Evolutionary conservation across 2,113 vertebrate genomes (phyloP), one percentile per base, ranked within the genome.

Genomic region (Thinocorus orbignyianus): DNA sequence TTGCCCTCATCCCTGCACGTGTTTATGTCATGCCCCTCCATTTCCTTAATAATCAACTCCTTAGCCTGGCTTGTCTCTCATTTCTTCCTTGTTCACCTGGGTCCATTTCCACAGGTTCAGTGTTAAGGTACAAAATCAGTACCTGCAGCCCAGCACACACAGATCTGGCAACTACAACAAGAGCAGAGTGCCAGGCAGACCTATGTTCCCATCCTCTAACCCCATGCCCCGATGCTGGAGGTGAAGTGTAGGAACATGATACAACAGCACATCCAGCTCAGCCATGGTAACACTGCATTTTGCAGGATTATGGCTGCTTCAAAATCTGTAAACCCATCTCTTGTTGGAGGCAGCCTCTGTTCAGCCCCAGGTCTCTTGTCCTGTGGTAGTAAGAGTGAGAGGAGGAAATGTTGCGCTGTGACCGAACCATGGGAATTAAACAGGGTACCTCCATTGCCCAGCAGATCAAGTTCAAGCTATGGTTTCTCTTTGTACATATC

Each of bases 201-300:
- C 37, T 7, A 1, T 18, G 33, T 13, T 46, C 25, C 28, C 39
- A 31, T 70, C 26, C 66, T 60, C 42, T 30, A 46, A 57, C 12
- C 30, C 57, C 13, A 9, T 1, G 2, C 11, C 31, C 31, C 8
- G 3, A 7, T 44, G 42, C 20, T 19, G 28, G 8, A 7, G 11
- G 16, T 90, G 30, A 17, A 0, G 0, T 48, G 42, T 55, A 24
- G 39, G 30, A 60, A 60, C 1, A 2, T 18, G 55, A 37, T 71
- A 20, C 1, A 25, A 13, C 44, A 70, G 19, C 1, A 2, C 41
- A 72, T 41, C 11, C 41, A 68, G 42, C 78, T 71, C 57, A 60
- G 42, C 39, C 9, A 20, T 26, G 6, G 48, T 64, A 30, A 25
- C 24, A 23, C 46, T 10, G 13, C 44, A 17, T 11, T 12, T 42